These are phyloP conservation scores for Drosophila miranda DNA, from an alignment of 1,140 invertebrate species.

Conservation along the genomic window DNA sequence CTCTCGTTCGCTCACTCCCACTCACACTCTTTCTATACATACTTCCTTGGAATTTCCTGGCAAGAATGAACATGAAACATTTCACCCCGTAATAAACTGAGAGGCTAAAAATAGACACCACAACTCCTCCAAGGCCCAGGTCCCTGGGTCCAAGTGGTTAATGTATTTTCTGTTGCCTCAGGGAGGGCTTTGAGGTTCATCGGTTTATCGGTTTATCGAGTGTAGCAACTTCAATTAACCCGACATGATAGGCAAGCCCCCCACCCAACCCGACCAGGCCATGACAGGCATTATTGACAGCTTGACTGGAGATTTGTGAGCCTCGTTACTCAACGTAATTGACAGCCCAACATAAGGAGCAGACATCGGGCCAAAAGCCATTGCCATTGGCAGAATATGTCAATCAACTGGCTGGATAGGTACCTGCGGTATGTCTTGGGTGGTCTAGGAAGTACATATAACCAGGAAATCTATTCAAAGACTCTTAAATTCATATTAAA, in stretches of 20 bases:
- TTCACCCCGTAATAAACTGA: conserved; percentile 52
- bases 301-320: conserved; percentile 15
- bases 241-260: conserved; percentile 29
- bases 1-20: neutral
- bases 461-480: neutral
- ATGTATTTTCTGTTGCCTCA: conserved; percentile 2
- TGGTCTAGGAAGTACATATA: conserved; percentile 2
- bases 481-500: conserved; percentile 7
- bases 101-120: conserved; percentile 55
- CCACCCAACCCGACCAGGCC: neutral
- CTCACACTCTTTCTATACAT: neutral
- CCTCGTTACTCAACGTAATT: conserved; percentile 45
- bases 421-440: neutral
- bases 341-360: conserved; percentile 34
- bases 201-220: conserved; percentile 30
- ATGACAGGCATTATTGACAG: conserved; percentile 48
- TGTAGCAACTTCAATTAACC: conserved; percentile 52
- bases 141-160: too few species aligned
- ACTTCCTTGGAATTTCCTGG: conserved; percentile 38
- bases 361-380: conserved; percentile 21
- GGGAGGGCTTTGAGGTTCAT: conserved; percentile 15
- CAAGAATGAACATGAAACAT: conserved; percentile 56
- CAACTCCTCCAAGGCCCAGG: neutral
- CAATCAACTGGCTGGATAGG: conserved; percentile 25
- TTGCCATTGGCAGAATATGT: conserved; percentile 43